Evolutionary conservation across 2,797 vertebrate genomes (phyloP).

Genomic region (Buphagus erythrorhynchus): DNA sequence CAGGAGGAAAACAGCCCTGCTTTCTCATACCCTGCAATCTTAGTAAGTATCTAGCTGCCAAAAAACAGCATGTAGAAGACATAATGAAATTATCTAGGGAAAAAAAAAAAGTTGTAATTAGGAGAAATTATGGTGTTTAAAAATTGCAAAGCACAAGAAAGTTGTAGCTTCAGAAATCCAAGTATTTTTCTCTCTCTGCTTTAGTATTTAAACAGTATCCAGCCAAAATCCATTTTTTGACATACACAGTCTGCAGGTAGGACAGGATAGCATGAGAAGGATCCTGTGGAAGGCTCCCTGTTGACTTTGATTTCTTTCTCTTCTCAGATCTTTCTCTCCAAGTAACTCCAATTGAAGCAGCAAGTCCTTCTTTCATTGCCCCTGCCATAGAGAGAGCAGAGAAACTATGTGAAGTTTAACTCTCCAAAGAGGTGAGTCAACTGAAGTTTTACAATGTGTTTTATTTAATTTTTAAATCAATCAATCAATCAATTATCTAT

Average conservation of each 20-base stretch:
- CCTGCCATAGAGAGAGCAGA: not conserved
- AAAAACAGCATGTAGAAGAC: not conserved
- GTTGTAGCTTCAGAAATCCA: not conserved
- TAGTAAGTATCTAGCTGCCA: not conserved
- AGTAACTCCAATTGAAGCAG: not conserved
- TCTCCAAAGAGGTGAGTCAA: not conserved
- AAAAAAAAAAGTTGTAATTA: not conserved
- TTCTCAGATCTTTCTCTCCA: not conserved
- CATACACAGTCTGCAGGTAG: not conserved
- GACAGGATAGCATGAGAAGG: not conserved
- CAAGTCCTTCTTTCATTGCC: not conserved
- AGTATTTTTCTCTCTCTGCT: not conserved
- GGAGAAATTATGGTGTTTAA: not conserved
- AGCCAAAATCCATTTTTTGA: not conserved
- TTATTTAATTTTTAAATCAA: not conserved
- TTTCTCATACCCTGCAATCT: not conserved
- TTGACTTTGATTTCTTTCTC: not conserved
- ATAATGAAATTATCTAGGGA: not conserved
- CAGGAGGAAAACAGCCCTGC: not conserved
- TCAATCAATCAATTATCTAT: not conserved
- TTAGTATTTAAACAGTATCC: not conserved
- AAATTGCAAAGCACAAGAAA: not conserved
- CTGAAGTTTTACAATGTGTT: not conserved
- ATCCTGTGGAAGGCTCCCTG: not conserved
- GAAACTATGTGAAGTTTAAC: not conserved